Conservation (phyloP, 2,797 vertebrate genomes). For the Brachyalestes nurse region DNA sequence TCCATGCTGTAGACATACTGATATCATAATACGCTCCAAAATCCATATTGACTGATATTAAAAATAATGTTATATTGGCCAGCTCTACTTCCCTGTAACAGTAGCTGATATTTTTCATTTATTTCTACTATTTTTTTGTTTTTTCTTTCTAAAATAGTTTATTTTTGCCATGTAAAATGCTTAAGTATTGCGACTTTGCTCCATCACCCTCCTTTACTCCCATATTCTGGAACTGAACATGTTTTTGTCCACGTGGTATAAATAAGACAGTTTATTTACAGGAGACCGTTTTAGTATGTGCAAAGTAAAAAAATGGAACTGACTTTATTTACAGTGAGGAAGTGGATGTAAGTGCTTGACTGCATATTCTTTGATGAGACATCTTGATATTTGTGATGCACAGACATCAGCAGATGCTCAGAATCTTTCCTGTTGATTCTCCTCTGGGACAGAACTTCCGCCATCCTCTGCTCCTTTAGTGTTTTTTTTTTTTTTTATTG, state of each 20-base stretch:
- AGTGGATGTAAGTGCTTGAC: conserved; percentile 10
- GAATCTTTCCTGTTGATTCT: conserved; percentile 4
- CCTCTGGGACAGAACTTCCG: neutral
- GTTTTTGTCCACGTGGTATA: neutral
- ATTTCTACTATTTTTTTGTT: too few species aligned
- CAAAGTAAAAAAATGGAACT: neutral
- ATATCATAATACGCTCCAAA: too few species aligned
- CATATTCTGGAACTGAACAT: neutral
- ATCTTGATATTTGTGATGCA: conserved; percentile 2
- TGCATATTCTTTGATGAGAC: neutral
- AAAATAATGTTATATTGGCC: too few species aligned
- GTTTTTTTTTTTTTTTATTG: neutral
- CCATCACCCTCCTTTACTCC: too few species aligned
- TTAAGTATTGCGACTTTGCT: too few species aligned
- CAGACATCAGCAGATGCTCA: neutral
- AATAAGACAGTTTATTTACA: neutral
- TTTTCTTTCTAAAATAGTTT: too few species aligned
- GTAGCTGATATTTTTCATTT: too few species aligned
- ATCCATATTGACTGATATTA: too few species aligned
- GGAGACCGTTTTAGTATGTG: neutral
- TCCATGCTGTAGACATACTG: too few species aligned
- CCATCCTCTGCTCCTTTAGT: neutral
- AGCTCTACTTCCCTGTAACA: too few species aligned
- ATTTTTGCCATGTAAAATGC: too few species aligned
- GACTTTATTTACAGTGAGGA: neutral